Evolutionary conservation across 1,140 invertebrate genomes (phyloP).

Genomic region (Forficula auricularia): DNA sequence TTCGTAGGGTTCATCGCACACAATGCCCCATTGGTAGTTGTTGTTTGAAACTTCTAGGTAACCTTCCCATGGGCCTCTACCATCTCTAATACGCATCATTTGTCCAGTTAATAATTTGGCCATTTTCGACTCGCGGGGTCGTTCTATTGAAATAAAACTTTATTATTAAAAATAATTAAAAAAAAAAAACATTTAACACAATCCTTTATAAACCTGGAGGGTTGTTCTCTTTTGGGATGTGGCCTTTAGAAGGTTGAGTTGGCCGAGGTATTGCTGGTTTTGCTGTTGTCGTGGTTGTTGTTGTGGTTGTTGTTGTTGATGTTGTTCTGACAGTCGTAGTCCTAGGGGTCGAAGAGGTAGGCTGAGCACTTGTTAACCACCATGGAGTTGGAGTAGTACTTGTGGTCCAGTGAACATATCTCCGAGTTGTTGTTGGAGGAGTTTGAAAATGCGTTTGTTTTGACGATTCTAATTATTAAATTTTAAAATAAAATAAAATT

Average conservation of each 20-base stretch:
- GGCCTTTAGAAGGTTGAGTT: not conserved
- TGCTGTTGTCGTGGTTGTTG: not conserved
- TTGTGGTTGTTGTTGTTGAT: slow-evolving; percentile 11
- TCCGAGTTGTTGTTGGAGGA: not conserved
- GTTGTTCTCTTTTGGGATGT: not conserved
- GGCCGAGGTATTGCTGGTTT: not conserved
- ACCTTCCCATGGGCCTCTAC: slow-evolving; percentile 29
- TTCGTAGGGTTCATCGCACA: slow-evolving; percentile 29
- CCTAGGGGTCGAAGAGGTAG: slow-evolving; percentile 1
- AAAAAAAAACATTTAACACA: too few relatives aligned
- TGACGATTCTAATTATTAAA: too few relatives aligned
- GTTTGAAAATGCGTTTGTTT: too few relatives aligned
- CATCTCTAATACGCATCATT: slow-evolving; percentile 31
- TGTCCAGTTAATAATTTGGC: slow-evolving; percentile 21
- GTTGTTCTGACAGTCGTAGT: slow-evolving; percentile 3
- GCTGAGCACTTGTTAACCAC: not conserved
- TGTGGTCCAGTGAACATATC: not conserved
- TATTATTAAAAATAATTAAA: too few relatives aligned
- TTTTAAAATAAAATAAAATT: too few relatives aligned
- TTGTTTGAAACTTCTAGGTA: slow-evolving; percentile 32
- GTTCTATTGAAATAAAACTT: not conserved
- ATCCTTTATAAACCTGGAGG: too few relatives aligned
- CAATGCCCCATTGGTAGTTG: slow-evolving; percentile 30
- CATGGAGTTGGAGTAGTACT: not conserved
- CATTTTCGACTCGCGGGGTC: not conserved